These are phyloP conservation scores for Poeciliopsis prolifica DNA, from an alignment of 2,113 vertebrate genomes.

Conservation along the genomic window DNA sequence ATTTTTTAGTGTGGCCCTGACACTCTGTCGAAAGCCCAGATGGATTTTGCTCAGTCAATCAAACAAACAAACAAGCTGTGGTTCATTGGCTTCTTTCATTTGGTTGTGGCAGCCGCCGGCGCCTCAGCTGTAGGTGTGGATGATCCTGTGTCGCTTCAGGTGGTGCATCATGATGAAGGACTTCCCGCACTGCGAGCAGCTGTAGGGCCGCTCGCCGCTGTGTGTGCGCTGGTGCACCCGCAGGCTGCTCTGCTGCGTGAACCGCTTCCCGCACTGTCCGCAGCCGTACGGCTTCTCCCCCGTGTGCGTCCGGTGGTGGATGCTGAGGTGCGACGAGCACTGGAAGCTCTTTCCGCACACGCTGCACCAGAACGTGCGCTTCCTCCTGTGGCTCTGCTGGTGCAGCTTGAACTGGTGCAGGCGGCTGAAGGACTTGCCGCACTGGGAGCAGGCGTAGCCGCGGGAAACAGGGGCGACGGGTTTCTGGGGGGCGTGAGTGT, in stretches of 20 bases:
- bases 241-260: conserved; percentile 79
- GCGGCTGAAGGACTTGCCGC: conserved; percentile 69
- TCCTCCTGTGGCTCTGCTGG: conserved; percentile 75
- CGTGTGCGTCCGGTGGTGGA: conserved; percentile 77
- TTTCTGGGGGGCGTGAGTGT: conserved; percentile 24
- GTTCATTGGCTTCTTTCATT: conserved; percentile 9
- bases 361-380: conserved; percentile 72
- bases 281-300: conserved; percentile 77
- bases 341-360: conserved; percentile 78
- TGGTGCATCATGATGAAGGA: conserved; percentile 79
- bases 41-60: conserved; percentile 51
- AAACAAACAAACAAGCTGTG: conserved; percentile 20
- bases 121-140: conserved; percentile 68
- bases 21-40: not conserved
- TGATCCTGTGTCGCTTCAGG: conserved; percentile 70
- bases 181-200: conserved; percentile 77
- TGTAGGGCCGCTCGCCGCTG: conserved; percentile 78
- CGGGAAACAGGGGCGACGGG: conserved; percentile 10
- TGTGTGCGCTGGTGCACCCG: conserved; percentile 78
- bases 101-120: not conserved
- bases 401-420: conserved; percentile 75
- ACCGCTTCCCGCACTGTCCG: conserved; percentile 73
- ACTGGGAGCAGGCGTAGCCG: conserved; percentile 65
- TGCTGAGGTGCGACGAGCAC: conserved; percentile 75
- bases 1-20: too few relatives aligned